phyloP scores from a whole-genome alignment of 2,113 vertebrate species.

The Epinephelus fuscoguttatus region DNA sequence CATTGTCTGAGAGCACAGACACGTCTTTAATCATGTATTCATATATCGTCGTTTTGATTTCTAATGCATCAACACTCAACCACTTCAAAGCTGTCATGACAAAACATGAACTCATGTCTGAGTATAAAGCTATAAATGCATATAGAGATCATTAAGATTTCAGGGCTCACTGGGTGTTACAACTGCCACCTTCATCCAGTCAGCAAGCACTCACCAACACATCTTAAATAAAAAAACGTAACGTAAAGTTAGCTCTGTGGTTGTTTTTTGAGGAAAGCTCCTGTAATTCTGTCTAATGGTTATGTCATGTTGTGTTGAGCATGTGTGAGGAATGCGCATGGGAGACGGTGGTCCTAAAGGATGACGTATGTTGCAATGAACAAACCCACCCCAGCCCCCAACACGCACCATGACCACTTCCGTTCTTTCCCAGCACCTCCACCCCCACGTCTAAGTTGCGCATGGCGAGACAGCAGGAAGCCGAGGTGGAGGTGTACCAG shows the following conservation, averaged over 20 bases:
- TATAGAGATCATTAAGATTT: not conserved
- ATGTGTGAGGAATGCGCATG: slow-evolving; percentile 10
- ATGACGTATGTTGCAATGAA: slow-evolving; percentile 53
- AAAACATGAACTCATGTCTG: not conserved
- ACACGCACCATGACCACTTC: slow-evolving; percentile 19
- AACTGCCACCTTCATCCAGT: not conserved
- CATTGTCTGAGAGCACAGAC: not conserved
- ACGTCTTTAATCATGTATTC: not conserved
- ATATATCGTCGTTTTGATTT: not conserved
- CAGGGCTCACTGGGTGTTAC: not conserved
- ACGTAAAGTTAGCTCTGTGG: not conserved
- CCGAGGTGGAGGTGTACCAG: slow-evolving; percentile 51
- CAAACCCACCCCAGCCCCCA: slow-evolving; percentile 8
- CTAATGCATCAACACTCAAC: not conserved
- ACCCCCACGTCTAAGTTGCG: slow-evolving; percentile 53
- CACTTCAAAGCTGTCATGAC: too few species aligned
- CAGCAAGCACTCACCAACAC: slow-evolving; percentile 1
- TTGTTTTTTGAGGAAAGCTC: not conserved
- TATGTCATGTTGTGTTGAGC: slow-evolving; percentile 17
- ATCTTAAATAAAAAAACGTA: not conserved
- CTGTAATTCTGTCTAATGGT: not conserved
- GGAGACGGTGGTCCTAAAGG: slow-evolving; percentile 29
- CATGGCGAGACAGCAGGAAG: slow-evolving; percentile 79
- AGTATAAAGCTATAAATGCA: not conserved
- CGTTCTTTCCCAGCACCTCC: slow-evolving; percentile 9